Percentiles rank a stretch among this genome's conserved stretches.
Evolutionary conservation across 2,888 invertebrate species (phyloP).

Genomic region (Eupithecia inturbata): DNA sequence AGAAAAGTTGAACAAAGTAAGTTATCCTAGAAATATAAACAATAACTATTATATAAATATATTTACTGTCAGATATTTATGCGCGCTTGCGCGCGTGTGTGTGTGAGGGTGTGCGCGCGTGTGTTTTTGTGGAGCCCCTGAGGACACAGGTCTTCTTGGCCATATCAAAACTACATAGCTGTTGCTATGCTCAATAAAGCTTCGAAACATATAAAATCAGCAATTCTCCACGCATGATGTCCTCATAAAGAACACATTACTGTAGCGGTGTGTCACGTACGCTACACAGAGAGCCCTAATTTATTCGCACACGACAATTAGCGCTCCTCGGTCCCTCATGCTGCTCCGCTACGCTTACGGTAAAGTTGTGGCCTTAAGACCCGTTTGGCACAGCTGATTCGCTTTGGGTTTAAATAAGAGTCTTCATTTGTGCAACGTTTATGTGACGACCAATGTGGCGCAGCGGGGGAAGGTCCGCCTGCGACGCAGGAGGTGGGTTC

Average conservation of each 20-base stretch:
- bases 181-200: background rate
- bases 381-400: conserved; percentile 14
- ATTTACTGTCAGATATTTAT: too few relatives aligned
- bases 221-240: conserved; percentile 23
- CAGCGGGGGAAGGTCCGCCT: too few relatives aligned
- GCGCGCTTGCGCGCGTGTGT: too few relatives aligned
- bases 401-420: background rate
- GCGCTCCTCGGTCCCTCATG: conserved; percentile 50
- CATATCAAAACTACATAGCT: background rate
- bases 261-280: conserved; percentile 50
- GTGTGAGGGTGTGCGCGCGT: too few relatives aligned
- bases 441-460: too few relatives aligned
- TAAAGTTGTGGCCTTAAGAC: conserved; percentile 31
- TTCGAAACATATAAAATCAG: background rate
- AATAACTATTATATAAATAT: too few relatives aligned
- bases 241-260: conserved; percentile 28
- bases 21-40: too few relatives aligned
- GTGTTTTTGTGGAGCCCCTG: too few relatives aligned
- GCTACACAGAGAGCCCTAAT: conserved; percentile 50
- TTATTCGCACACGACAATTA: conserved; percentile 59
- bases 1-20: too few relatives aligned
- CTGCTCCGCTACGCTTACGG: conserved; percentile 50
- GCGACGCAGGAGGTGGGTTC: too few relatives aligned
- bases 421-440: background rate
- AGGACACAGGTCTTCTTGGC: too few relatives aligned